Conservation (phyloP, 1,140 invertebrate genomes). For the Orius laevigatus region DNA sequence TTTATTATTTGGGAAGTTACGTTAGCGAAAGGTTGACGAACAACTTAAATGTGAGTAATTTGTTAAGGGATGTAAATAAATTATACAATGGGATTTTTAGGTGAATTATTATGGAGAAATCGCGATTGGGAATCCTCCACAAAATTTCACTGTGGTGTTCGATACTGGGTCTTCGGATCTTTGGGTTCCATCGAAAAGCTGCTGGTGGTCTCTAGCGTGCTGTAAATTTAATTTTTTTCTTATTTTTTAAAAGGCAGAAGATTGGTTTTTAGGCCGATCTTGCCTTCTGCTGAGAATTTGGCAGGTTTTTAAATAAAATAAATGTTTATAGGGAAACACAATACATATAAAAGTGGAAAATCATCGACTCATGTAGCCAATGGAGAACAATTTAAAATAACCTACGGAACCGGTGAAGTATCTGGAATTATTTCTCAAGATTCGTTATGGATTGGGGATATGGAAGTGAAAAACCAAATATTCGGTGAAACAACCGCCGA, state of each 20-base stretch:
- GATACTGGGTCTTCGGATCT: slow-evolving; percentile 97
- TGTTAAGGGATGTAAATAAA: too few species aligned
- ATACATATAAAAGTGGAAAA: not conserved
- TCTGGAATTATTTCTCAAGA: too few species aligned
- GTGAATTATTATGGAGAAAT: slow-evolving; percentile 97
- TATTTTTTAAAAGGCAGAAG: not conserved
- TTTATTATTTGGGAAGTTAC: too few species aligned
- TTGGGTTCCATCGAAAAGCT: slow-evolving; percentile 96
- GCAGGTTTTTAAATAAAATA: too few species aligned
- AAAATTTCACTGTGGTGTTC: slow-evolving; percentile 90
- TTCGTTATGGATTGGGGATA: slow-evolving; percentile 2
- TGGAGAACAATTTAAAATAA: too few species aligned
- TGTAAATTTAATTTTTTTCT: slow-evolving; percentile 8
- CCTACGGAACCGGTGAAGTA: too few species aligned
- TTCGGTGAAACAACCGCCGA: not conserved
- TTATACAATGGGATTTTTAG: slow-evolving; percentile 30
- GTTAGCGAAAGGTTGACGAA: too few species aligned
- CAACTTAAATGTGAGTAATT: too few species aligned
- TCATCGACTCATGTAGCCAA: too few species aligned
- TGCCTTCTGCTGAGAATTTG: too few species aligned
- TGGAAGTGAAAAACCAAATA: not conserved
- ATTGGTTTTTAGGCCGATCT: not conserved
- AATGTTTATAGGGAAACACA: not conserved
- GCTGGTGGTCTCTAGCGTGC: slow-evolving; percentile 28
- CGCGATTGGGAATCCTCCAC: slow-evolving; percentile 78